A percentile compares a stretch with the other conserved stretches of the same genome.
Evolutionary conservation across 2,888 invertebrate species (phyloP).

Genomic region (Aphidius colemani): DNA sequence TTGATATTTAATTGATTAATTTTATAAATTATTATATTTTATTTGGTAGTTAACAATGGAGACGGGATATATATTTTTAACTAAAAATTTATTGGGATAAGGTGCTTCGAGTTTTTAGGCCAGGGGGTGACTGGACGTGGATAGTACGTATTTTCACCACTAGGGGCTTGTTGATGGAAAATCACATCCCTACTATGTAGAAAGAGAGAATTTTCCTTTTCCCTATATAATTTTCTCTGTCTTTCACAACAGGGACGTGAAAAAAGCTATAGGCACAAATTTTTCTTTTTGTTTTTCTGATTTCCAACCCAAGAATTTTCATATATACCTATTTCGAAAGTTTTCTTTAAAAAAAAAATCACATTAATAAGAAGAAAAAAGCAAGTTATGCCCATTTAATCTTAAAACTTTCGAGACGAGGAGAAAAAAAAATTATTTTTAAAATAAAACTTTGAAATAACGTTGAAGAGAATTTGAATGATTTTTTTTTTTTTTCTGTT

Average conservation of each 20-base stretch:
- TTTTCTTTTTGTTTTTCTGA: neutral
- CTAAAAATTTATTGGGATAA: slow-evolving; percentile 20
- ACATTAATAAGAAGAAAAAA: neutral
- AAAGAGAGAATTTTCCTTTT: neutral
- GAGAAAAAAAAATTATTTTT: no score
- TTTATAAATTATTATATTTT: no score
- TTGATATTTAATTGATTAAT: no score
- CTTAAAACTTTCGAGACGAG: no score
- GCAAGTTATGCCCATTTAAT: no score
- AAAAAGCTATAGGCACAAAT: slow-evolving; percentile 28
- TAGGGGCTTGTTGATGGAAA: slow-evolving; percentile 37
- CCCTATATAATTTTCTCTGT: no score
- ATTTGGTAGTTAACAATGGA: no score
- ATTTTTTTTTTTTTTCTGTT: no score
- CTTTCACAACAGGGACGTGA: slow-evolving; percentile 27
- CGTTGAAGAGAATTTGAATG: no score
- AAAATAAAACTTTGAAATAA: no score
- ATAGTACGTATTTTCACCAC: slow-evolving; percentile 46
- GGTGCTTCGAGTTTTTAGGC: slow-evolving; percentile 48
- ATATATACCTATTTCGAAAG: no score
- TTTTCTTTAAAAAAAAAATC: neutral
- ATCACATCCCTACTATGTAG: slow-evolving; percentile 22
- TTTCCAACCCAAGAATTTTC: neutral
- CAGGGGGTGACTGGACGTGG: slow-evolving; percentile 46
- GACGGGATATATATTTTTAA: no score